Base-by-base conservation (phyloP, 92 coral and sea anemone genomes). In the Plumapathes pennacea region DNA sequence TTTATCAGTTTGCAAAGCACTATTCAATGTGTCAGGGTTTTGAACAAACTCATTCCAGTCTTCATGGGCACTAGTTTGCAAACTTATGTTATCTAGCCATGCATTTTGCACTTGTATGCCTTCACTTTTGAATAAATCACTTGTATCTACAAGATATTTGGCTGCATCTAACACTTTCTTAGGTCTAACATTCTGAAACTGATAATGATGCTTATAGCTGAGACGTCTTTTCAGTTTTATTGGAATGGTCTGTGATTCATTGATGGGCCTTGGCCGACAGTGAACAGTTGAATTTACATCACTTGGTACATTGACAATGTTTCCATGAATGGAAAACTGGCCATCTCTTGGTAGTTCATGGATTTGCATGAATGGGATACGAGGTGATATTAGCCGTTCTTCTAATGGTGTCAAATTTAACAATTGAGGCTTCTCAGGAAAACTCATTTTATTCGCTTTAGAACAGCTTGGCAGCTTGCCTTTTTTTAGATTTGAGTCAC, bases 241-340 rank as follows among this genome's bases (percentile, higher is more conserved):
- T 13, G 73, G 65, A 20, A 73, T 73, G 28, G 78, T 71, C 26
- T 56, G 67, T 41, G 74, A 65, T 17, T 74, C 77, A 59, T 37
- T 76, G 12, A 76, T 49, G 10, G 84, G 60, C 56, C 77, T 57
- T 23, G 74, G 82, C 12, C 64, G 32, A 11, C 47, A n/a, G 32
- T 55, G 69, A 18, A 76, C 83, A 18, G 85, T 77, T 59, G 77
- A 53, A 52, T 44, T 77, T 17, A 69, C 72, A 68, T 77, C 72
- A 48, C 67, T 61, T 34, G 80, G 71, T 42, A 69, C 70, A 69
- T 69, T 69, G 11, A 69, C 77, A 46, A 46, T 46, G 26, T 21
- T 54, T 20, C 67, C 67, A 60, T 41, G 71, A 64, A 50, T 64
- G 26, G 37, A 23, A 13, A 64, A 50, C 25, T 63, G 46, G 10